Evolutionary conservation across 2,888 invertebrate species (phyloP).

Genomic region (Phortica okadai): DNA sequence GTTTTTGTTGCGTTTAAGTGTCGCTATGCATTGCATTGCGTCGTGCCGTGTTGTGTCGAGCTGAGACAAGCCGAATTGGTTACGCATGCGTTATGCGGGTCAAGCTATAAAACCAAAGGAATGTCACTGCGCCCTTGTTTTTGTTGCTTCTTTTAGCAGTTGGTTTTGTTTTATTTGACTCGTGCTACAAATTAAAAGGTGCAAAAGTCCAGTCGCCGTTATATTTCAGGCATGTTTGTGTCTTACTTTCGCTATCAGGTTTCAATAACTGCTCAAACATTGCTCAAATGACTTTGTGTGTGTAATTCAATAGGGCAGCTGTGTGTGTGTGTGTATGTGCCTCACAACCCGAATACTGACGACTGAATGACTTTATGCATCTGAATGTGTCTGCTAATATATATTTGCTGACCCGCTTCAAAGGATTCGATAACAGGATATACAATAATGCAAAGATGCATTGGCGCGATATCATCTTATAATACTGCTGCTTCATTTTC

Average conservation of each 20-base stretch:
- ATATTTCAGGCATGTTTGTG: neutral
- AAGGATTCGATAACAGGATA: slow-evolving; percentile 50
- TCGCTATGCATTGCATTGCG: neutral
- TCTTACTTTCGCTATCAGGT: slow-evolving; percentile 23
- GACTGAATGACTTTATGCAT: slow-evolving; percentile 20
- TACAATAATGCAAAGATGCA: neutral
- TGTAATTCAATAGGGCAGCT: slow-evolving; percentile 60
- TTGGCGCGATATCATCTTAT: neutral
- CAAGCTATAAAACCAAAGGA: slow-evolving; percentile 11
- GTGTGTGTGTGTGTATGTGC: neutral
- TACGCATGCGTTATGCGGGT: slow-evolving; percentile 26
- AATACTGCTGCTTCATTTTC: neutral
- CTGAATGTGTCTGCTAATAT: slow-evolving; percentile 1
- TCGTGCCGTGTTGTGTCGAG: no score
- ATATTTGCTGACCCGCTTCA: slow-evolving; percentile 47
- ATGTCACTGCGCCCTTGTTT: neutral
- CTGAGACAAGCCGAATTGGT: neutral
- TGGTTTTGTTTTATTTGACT: neutral
- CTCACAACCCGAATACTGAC: neutral
- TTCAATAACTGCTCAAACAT: neutral
- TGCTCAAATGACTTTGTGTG: slow-evolving; percentile 30
- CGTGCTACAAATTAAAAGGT: slow-evolving; percentile 27
- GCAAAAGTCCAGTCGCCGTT: slow-evolving; percentile 20
- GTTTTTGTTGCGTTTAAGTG: neutral
- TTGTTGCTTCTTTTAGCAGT: neutral